Base-by-base conservation (phyloP, 2,797 vertebrate genomes). In the Phoebastria nigripes region DNA sequence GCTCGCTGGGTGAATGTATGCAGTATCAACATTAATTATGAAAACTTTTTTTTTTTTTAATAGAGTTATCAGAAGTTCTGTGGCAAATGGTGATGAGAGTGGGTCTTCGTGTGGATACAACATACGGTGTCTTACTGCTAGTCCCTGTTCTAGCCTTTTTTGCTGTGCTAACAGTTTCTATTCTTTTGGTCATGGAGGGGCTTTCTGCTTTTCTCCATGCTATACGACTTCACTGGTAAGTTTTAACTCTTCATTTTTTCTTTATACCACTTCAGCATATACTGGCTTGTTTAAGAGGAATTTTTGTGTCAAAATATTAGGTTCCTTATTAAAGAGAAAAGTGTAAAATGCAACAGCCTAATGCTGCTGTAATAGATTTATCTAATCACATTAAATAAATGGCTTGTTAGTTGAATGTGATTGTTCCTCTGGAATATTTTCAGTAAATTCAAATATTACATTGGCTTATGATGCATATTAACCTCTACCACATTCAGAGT, bases 161-260 rank as follows among this genome's bases (percentile, higher is more conserved):
- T 54, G 98, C 98, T 20, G 76, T 97, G 22, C 96, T 99, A 76
- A 99, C 99, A 2, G 96, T 99, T 82, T 98, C 98, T 95, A 99
- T 99, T 97, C 99, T 99, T 29, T 96, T 99, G 29, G 88, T 99
- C 96, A 99, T 99, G 99, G 99, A 99, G 97, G 99, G 99, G 13
- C 98, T 99, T 31, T 99, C 99, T 6, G 99, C 99, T 11, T 99
- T 99, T 96, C 99, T 99, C 29, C 99, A 99, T 2, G 99, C 99
- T 37, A 98, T 99, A 69, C 98, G 99, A 93, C 99, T 99, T 93
- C 99, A 99, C 96, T 99, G 99, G 99, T 99, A 96, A 94, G 98
- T 96, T 58, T 35, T 58, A 35, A 58, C n/a, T 35, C n/a, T 35
- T 12, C 9, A 12, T 35, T 63, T 65, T 62, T 56, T 26, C 17